A percentile compares a stretch with the other conserved stretches of the same genome.
phyloP scores from a whole-genome alignment of 2,888 invertebrate genomes.

The Alentia gelatinosa region DNA sequence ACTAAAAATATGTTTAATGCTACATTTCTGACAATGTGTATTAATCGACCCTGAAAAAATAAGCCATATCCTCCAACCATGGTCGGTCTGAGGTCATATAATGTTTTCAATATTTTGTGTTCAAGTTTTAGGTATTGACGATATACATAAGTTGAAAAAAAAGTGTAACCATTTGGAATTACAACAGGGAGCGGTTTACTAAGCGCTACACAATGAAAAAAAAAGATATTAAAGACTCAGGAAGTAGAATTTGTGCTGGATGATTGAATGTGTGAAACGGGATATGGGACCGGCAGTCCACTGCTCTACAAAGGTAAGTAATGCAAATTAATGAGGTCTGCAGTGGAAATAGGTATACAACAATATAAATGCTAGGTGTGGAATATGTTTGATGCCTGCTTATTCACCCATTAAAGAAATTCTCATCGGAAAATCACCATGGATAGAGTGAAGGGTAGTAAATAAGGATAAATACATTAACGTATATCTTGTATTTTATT shows the following conservation, averaged over 20 bases:
- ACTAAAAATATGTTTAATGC: too few relatives aligned
- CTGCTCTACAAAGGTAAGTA: not conserved
- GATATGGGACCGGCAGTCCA: not conserved
- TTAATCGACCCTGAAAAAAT: too few relatives aligned
- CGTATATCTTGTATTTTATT: too few relatives aligned
- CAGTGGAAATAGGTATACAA: not conserved
- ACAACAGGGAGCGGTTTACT: not conserved
- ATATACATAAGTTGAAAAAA: too few relatives aligned
- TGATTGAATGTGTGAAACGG: not conserved
- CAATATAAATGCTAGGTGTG: not conserved
- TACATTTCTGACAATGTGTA: too few relatives aligned
- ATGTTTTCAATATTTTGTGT: too few relatives aligned
- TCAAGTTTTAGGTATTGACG: too few relatives aligned
- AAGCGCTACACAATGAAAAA: slow-evolving; percentile 26
- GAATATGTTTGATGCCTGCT: not conserved
- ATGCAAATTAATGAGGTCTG: slow-evolving; percentile 10
- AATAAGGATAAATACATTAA: too few relatives aligned
- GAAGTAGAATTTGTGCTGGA: not conserved
- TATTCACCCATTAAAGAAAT: not conserved
- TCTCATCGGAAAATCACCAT: not conserved
- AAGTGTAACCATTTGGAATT: not conserved
- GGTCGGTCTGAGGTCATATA: too few relatives aligned
- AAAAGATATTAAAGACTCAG: not conserved
- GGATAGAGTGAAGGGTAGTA: not conserved
- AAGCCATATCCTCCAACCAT: too few relatives aligned